Conservation (phyloP, 2,888 invertebrate species). For the Meta bourneti region DNA sequence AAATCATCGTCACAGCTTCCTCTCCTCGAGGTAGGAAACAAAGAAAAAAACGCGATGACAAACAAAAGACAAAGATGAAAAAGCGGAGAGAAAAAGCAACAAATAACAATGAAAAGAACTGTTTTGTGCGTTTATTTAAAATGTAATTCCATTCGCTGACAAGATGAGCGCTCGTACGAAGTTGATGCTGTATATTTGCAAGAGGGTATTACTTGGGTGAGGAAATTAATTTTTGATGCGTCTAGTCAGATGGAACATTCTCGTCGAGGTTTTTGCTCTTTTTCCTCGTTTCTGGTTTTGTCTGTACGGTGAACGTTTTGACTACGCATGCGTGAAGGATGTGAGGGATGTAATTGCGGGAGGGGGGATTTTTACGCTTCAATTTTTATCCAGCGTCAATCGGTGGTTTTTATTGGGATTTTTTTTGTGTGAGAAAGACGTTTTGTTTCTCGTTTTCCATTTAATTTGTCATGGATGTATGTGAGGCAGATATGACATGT, state of each 20-base stretch:
- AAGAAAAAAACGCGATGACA: neutral
- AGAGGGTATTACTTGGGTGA: neutral
- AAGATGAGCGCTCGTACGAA: neutral
- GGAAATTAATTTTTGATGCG: slow-evolving; percentile 57
- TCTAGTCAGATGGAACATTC: neutral
- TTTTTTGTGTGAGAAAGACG: neutral
- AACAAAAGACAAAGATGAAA: neutral
- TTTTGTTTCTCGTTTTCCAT: neutral
- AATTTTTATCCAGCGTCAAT: neutral
- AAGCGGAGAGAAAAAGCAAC: neutral
- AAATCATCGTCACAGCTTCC: neutral
- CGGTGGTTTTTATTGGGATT: neutral
- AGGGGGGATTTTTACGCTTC: neutral
- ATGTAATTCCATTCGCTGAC: slow-evolving; percentile 46
- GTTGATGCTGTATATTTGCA: neutral
- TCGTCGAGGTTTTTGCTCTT: neutral
- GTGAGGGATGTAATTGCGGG: neutral
- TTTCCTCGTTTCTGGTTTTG: neutral
- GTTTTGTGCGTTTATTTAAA: slow-evolving; percentile 30
- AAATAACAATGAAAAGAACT: neutral
- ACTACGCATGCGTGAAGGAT: neutral
- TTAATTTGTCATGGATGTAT: neutral
- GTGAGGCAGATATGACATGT: too few relatives aligned
- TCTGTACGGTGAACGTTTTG: neutral
- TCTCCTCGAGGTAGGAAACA: neutral